Percentiles rank a stretch among this genome's conserved stretches.
Evolutionary conservation across 2,797 vertebrate species (phyloP).

Genomic region (Coccyzus lansbergi): DNA sequence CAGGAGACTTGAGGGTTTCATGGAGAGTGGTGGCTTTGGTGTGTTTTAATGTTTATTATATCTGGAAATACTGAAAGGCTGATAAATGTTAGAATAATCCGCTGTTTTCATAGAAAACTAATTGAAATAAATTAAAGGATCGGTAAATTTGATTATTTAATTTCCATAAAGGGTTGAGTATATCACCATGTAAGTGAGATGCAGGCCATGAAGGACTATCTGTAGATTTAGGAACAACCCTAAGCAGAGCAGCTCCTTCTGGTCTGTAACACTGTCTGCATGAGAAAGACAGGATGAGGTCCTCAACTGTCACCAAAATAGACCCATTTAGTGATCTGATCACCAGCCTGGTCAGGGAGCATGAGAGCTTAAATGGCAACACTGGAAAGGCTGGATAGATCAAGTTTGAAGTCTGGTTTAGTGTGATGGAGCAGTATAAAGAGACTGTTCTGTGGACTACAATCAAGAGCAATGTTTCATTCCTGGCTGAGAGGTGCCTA

Average conservation of each 20-base stretch:
- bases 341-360: neutral
- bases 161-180: neutral
- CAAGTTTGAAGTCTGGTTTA: neutral
- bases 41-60: neutral
- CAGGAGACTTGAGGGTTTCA: neutral
- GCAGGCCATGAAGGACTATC: neutral
- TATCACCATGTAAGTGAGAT: neutral
- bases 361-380: neutral
- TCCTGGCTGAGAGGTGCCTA: neutral
- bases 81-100: neutral
- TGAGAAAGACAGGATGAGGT: neutral
- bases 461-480: neutral
- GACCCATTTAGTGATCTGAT: rapidly evolving
- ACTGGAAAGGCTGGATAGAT: neutral
- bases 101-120: neutral
- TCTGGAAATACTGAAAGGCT: neutral
- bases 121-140: neutral
- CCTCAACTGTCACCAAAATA: neutral
- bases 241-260: neutral
- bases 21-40: neutral
- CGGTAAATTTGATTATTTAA: neutral
- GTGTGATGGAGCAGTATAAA: neutral
- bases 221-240: neutral
- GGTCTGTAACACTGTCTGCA: neutral
- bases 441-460: neutral